Evolutionary conservation across 2,888 invertebrate genomes (phyloP).

Genomic region (Athalia rosae): DNA sequence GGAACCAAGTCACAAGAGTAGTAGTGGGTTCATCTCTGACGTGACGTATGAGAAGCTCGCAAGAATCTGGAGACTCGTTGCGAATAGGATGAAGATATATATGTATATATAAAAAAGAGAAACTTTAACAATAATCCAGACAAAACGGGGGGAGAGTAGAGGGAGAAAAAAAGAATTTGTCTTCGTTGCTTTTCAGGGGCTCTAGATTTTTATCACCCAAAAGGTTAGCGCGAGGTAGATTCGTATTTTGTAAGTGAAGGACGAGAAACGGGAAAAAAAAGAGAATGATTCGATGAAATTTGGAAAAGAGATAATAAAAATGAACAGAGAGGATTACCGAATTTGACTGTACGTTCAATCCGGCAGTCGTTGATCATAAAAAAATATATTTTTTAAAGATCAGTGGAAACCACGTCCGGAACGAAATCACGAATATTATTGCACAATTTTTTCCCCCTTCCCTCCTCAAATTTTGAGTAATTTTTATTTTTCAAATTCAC

Average conservation of each 20-base stretch:
- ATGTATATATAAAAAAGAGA: too few relatives aligned
- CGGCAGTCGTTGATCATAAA: too few relatives aligned
- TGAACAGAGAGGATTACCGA: background rate
- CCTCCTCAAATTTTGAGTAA: too few relatives aligned
- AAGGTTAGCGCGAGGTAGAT: too few relatives aligned
- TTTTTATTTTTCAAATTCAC: too few relatives aligned
- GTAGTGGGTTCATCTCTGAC: background rate
- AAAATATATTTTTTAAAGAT: background rate
- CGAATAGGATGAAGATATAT: background rate
- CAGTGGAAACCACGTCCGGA: too few relatives aligned
- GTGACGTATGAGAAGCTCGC: constrained; percentile 27
- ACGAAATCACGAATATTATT: too few relatives aligned
- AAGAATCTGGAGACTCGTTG: constrained; percentile 8
- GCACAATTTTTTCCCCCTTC: too few relatives aligned
- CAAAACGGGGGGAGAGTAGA: too few relatives aligned
- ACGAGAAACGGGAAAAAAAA: background rate
- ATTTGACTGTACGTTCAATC: too few relatives aligned
- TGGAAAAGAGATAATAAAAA: background rate
- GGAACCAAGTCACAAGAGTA: too few relatives aligned
- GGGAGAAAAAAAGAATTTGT: constrained; percentile 3
- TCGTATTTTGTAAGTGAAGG: background rate
- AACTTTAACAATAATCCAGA: too few relatives aligned
- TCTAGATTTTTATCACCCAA: constrained; percentile 16
- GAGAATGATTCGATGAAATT: background rate
- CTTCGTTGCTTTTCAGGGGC: constrained; percentile 7